Conservation (phyloP, 1,140 invertebrate genomes). For the Cylas formicarius region DNA sequence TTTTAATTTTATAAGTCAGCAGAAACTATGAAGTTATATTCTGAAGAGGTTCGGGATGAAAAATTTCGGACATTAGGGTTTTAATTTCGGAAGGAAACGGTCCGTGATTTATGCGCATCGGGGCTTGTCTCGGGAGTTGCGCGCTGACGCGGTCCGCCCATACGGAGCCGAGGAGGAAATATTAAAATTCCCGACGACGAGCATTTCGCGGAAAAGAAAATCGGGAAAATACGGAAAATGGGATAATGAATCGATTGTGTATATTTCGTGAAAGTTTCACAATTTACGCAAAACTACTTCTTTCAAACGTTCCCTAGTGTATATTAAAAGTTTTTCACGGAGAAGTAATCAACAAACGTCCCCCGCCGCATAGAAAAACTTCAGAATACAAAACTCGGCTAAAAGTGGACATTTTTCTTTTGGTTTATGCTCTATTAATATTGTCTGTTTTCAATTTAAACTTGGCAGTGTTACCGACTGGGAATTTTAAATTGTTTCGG, state of each 20-base stretch:
- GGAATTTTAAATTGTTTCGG: conserved; percentile 20
- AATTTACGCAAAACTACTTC: too few species aligned
- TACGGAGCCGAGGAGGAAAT: too few species aligned
- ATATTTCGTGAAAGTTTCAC: too few species aligned
- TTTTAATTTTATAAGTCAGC: conserved; percentile 20
- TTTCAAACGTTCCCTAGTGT: conserved; percentile 10
- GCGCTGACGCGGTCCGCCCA: too few species aligned
- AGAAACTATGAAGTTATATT: conserved; percentile 20
- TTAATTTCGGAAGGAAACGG: conserved; percentile 17
- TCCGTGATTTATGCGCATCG: conserved; percentile 14
- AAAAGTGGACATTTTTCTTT: conserved; percentile 22
- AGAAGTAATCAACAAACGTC: conserved; percentile 18
- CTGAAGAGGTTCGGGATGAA: conserved; percentile 10
- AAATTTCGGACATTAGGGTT: conserved; percentile 15
- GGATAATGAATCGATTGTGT: too few species aligned
- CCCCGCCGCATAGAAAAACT: conserved; percentile 11
- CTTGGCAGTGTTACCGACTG: conserved; percentile 18
- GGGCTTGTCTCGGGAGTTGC: too few species aligned
- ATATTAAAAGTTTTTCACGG: conserved; percentile 14
- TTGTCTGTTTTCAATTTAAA: conserved; percentile 23
- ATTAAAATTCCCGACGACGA: too few species aligned
- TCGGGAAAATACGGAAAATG: too few species aligned
- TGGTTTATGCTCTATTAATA: conserved; percentile 22
- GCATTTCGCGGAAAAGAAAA: too few species aligned
- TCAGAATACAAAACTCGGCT: too few species aligned